A percentile compares a stretch with the other conserved stretches of the same genome.
phyloP scores from a whole-genome alignment of 1,140 invertebrate species.

The Diachasmimorpha longicaudata region DNA sequence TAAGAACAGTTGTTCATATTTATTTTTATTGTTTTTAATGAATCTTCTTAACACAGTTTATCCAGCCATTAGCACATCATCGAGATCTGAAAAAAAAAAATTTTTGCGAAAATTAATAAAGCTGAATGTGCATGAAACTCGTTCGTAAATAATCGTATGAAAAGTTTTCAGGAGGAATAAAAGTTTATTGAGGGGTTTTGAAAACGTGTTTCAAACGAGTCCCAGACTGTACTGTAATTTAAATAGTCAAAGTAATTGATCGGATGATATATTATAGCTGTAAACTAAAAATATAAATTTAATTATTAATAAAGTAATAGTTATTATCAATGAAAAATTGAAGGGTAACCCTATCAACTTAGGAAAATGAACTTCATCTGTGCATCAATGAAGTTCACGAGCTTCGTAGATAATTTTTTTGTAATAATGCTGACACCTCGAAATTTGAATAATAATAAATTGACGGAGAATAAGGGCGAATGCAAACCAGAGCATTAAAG shows the following conservation, averaged over 20 bases:
- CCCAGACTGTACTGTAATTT: constrained; percentile 4
- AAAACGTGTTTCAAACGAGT: not conserved
- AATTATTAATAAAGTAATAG: not conserved
- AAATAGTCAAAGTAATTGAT: constrained; percentile 2
- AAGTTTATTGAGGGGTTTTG: too few relatives aligned
- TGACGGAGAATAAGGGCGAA: not conserved
- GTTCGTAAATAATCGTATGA: not conserved
- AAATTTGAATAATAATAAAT: not conserved
- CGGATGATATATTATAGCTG: constrained; percentile 1
- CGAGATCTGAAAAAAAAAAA: not conserved
- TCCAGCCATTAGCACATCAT: not conserved
- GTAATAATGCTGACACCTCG: not conserved
- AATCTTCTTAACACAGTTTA: not conserved
- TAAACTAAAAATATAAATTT: constrained; percentile 7
- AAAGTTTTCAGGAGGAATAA: not conserved
- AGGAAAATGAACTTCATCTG: not conserved
- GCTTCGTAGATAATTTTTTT: not conserved
- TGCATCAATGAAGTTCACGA: not conserved
- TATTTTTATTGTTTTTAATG: not conserved
- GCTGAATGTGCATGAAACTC: not conserved
- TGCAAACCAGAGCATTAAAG: not conserved
- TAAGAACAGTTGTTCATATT: not conserved
- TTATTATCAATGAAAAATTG: not conserved
- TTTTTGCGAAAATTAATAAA: not conserved
- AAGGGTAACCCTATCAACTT: not conserved